A percentile compares a stretch with the other conserved stretches of the same genome.
These are phyloP conservation scores for Stictonetta naevosa DNA, from an alignment of 2,113 vertebrate genomes.

Conservation along the genomic window DNA sequence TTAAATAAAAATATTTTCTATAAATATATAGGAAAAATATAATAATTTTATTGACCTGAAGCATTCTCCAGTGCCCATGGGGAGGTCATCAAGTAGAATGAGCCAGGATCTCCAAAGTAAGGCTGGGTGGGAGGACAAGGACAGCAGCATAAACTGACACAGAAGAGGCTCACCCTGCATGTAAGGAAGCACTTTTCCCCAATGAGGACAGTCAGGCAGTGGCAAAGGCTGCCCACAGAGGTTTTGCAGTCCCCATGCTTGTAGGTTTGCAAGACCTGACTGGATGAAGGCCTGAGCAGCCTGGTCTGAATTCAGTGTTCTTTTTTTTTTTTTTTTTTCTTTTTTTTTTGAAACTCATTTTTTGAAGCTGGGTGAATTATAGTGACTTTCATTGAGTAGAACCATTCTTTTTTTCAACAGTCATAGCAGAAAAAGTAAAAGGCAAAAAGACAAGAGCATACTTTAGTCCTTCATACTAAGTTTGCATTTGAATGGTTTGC, in stretches of 20 bases:
- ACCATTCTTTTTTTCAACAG: constrained; percentile 6
- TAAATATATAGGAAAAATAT: background rate
- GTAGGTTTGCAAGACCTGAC: background rate
- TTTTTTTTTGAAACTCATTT: background rate
- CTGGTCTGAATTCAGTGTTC: background rate
- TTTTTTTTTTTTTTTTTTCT: background rate
- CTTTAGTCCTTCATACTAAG: constrained; percentile 8
- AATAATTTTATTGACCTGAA: background rate
- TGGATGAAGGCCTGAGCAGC: background rate
- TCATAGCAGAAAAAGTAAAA: background rate
- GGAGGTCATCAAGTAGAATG: background rate
- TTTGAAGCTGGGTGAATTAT: constrained; percentile 42
- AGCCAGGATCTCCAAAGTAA: background rate
- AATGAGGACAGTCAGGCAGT: background rate
- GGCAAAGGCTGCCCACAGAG: background rate
- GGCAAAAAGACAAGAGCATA: background rate
- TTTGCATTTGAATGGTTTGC: background rate
- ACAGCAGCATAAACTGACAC: background rate
- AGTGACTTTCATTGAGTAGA: constrained; percentile 13
- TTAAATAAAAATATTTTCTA: background rate
- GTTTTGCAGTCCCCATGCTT: background rate
- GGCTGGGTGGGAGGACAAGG: background rate
- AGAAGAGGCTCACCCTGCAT: background rate
- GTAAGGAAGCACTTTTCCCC: too few relatives aligned
- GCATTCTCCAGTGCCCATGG: background rate